These are phyloP conservation scores for Cyrtodaria siliqua DNA, from an alignment of 2,888 invertebrate species.

Conservation along the genomic window DNA sequence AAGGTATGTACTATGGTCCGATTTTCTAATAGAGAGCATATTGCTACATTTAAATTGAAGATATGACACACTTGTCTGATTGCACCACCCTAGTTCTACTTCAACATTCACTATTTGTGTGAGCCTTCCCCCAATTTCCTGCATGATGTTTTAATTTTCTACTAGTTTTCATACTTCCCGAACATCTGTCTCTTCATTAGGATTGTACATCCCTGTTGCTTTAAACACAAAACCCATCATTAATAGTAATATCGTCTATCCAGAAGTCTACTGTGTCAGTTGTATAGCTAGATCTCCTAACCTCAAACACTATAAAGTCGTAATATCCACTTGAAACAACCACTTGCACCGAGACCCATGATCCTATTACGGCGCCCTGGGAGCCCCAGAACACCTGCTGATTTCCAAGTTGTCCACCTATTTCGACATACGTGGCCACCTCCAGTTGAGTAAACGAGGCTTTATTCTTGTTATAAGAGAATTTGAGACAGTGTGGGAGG, in stretches of 20 bases:
- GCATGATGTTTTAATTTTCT: no score
- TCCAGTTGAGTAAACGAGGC: constrained; percentile 21
- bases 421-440: constrained; percentile 33
- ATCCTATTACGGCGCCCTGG: neutral
- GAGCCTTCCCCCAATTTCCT: no score
- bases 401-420: constrained; percentile 23
- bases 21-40: no score
- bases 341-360: constrained; percentile 26
- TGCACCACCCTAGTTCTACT: no score
- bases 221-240: constrained; percentile 44
- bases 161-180: no score
- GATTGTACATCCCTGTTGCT: no score
- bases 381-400: constrained; percentile 43
- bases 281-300: constrained; percentile 6
- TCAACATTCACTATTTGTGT: no score
- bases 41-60: no score
- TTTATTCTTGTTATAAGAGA: constrained; percentile 32
- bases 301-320: constrained; percentile 46
- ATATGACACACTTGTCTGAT: no score
- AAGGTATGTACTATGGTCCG: no score
- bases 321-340: constrained; percentile 19
- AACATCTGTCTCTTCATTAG: no score
- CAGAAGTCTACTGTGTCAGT: constrained; percentile 17
- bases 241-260: constrained; percentile 34
- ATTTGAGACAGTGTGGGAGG: constrained; percentile 45